Conservation (phyloP, 1,140 invertebrate species). For the Pseudomyrmex sp. region DNA sequence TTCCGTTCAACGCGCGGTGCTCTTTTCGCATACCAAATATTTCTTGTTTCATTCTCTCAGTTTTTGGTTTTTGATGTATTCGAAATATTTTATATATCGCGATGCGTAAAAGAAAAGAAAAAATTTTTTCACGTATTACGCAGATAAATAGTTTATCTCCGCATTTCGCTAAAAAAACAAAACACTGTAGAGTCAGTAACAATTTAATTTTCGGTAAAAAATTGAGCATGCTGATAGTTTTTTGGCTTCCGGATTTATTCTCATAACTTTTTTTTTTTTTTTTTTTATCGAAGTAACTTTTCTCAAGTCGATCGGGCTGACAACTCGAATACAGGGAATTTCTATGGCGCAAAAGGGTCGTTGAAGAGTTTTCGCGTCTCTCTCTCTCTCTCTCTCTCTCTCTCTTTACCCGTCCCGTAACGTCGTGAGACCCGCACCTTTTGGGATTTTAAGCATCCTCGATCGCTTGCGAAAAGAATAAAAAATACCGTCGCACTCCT, state of each 20-base stretch:
- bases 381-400: neutral
- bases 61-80: too few relatives aligned
- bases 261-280: neutral
- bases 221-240: neutral
- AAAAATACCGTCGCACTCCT: neutral
- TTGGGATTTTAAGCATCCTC: slow-evolving; percentile 13
- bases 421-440: slow-evolving; percentile 16
- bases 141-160: too few relatives aligned
- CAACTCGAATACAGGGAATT: neutral
- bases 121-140: too few relatives aligned
- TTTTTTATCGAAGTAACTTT: slow-evolving; percentile 4
- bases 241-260: neutral
- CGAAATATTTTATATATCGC: too few relatives aligned
- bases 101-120: too few relatives aligned
- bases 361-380: neutral
- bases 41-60: neutral
- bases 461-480: slow-evolving; percentile 17
- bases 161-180: too few relatives aligned
- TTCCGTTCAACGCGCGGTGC: neutral
- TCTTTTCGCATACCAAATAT: slow-evolving; percentile 39
- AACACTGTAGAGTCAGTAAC: too few relatives aligned
- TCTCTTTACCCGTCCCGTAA: too few relatives aligned
- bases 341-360: neutral
- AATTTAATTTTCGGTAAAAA: too few relatives aligned
- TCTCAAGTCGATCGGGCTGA: neutral